Base-by-base conservation (phyloP, 1,140 invertebrate species). In the Drosophila orena region DNA sequence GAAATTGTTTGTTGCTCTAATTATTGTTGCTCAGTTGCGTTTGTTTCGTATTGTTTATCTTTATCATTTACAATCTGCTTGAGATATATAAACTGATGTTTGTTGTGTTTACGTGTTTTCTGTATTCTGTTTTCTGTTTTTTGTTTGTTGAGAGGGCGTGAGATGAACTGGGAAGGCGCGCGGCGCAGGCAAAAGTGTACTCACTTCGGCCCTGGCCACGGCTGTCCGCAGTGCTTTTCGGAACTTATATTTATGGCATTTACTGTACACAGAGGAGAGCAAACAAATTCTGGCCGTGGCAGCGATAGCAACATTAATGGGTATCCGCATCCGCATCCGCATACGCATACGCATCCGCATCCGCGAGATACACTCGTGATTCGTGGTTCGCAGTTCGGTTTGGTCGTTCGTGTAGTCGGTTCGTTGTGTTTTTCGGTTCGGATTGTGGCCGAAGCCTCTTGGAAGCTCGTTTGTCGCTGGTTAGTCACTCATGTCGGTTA, bases 11-110 rank as follows among this genome's bases (percentile, higher is more conserved):
- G 71, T 83, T 83, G 83, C 84, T 74, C 83, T 86, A 88, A 88
- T 83, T 86, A 86, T 86, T 86, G 81, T 86, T 86, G 81, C 81
- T 86, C 81, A 86, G 81, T 86, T 86, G 81, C 81, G 81, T 69
- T 70, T 56, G 78, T 81, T 60, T 27, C 46, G 57, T 58, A 34
- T 72, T 72, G 46, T 72, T 72, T 53, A 56, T 73, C 20, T 79
- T 79, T 42, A 79, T 89, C 86, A 86, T 88, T 86, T 86, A 86
- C 83, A 86, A 86, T 86, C 81, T 88, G 84, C 64, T 70, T 47
- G 66, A 69, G 62, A 79, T 80, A 79, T 62, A 66, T 72, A 83
- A 79, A 83, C 70, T 70, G 84, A 64, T 68, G 46, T 12, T 66
- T 61, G 40, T 74, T 74, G 83, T 77, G 66, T 84, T 84, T 84